These are phyloP conservation scores for Malurus elegans DNA, from an alignment of 2,113 vertebrate genomes.

Conservation along the genomic window DNA sequence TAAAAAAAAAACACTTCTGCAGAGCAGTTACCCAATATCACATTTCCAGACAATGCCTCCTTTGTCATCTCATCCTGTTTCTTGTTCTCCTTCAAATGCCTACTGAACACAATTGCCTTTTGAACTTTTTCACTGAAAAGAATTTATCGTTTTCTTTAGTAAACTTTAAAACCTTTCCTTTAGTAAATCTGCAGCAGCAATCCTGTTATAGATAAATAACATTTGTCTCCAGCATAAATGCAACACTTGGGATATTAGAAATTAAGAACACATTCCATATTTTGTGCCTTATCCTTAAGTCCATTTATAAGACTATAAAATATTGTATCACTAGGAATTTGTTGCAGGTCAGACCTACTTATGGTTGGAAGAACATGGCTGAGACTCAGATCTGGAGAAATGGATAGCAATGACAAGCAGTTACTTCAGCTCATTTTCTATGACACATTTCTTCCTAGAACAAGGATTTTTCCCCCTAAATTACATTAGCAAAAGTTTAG, in stretches of 20 bases:
- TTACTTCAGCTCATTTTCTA: neutral
- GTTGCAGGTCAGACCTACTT: neutral
- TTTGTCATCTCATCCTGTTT: slow-evolving; percentile 15
- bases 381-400: neutral
- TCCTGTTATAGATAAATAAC: neutral
- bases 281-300: neutral
- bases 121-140: neutral
- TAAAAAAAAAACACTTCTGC: neutral
- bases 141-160: neutral
- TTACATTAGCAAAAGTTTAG: neutral
- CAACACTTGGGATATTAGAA: neutral
- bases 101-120: neutral
- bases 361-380: neutral
- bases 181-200: neutral
- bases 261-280: neutral
- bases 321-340: neutral
- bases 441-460: neutral
- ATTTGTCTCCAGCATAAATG: neutral
- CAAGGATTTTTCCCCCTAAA: neutral
- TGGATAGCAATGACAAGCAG: neutral
- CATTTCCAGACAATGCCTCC: neutral
- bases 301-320: neutral
- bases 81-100: neutral
- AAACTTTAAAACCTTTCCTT: neutral
- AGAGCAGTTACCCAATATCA: neutral